phyloP scores from a whole-genome alignment of 2,888 invertebrate genomes.

The Flabesymbios commensalis region DNA sequence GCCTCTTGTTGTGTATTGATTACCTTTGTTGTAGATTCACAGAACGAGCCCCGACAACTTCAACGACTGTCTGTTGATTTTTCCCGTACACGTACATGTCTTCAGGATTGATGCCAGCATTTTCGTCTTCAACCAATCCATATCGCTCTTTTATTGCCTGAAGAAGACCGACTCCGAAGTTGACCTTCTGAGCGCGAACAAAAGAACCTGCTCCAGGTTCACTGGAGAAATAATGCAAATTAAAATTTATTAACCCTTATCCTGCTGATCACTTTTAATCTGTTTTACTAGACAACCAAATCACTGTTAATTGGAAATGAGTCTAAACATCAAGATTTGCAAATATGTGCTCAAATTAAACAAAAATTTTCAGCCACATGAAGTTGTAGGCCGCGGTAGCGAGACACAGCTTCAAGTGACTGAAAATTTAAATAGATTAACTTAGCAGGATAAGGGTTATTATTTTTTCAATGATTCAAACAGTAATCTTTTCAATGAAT shows the following conservation, averaged over 20 bases:
- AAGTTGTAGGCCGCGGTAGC: too few relatives aligned
- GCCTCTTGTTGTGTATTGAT: background rate
- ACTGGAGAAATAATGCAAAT: slow-evolving; percentile 57
- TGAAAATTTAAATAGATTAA: too few relatives aligned
- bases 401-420: too few relatives aligned
- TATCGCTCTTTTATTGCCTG: slow-evolving; percentile 77
- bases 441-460: too few relatives aligned
- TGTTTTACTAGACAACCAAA: too few relatives aligned
- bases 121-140: slow-evolving; percentile 54
- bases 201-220: slow-evolving; percentile 86
- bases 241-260: too few relatives aligned
- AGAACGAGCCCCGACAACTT: slow-evolving; percentile 89
- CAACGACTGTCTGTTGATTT: slow-evolving; percentile 68
- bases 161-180: slow-evolving; percentile 73
- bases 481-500: too few relatives aligned
- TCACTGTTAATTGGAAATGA: too few relatives aligned
- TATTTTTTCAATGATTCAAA: background rate
- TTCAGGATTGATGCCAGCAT: slow-evolving; percentile 44
- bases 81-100: slow-evolving; percentile 48
- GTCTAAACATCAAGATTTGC: too few relatives aligned
- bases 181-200: slow-evolving; percentile 79
- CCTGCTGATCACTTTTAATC: too few relatives aligned
- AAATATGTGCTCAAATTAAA: background rate
- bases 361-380: background rate
- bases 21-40: slow-evolving; percentile 71